Evolutionary conservation across 2,797 vertebrate species (phyloP).

Genomic region (Amblyraja radiata): DNA sequence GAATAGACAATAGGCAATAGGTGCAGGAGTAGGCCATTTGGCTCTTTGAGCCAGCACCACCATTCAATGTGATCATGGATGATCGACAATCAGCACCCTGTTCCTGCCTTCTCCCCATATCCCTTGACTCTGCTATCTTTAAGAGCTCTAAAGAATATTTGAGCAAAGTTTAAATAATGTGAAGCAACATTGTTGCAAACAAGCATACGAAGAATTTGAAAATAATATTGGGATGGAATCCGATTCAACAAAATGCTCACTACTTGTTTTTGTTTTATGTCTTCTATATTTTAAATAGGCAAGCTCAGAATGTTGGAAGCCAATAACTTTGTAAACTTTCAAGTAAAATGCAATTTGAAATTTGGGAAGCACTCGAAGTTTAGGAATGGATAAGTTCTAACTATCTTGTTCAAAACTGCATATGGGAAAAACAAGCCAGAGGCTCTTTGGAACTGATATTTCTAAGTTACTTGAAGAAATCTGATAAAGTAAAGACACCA

Average conservation of each 20-base stretch:
- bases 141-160: not conserved
- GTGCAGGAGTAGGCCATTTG: no score
- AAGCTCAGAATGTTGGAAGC: not conserved
- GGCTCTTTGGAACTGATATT: not conserved
- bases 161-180: not conserved
- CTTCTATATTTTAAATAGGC: not conserved
- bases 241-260: not conserved
- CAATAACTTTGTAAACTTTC: not conserved
- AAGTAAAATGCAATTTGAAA: not conserved
- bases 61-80: no score
- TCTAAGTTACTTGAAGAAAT: not conserved
- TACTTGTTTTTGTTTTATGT: not conserved
- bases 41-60: no score
- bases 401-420: not conserved
- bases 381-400: not conserved
- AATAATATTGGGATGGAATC: not conserved
- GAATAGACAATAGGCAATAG: no score
- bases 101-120: no score
- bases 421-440: not conserved
- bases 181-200: not conserved
- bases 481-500: no score
- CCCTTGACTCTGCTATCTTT: no score
- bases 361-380: not conserved
- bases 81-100: no score
- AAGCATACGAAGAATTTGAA: not conserved